Conservation (phyloP, 2,888 invertebrate species). For the Temnothorax unifasciatus region DNA sequence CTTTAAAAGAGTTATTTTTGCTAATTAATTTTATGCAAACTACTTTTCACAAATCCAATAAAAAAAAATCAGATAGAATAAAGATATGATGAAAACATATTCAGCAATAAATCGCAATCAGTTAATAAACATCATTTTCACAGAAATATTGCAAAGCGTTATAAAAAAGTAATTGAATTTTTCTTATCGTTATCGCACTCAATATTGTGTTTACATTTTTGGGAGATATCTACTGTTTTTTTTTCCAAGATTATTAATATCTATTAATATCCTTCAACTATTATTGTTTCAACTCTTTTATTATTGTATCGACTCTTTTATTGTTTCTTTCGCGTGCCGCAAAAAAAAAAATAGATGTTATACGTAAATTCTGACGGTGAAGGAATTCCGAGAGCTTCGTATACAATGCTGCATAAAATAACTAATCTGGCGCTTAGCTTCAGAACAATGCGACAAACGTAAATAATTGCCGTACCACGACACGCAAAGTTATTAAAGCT, state of each 20-base stretch:
- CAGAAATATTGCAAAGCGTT: background rate
- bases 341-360: background rate
- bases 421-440: background rate
- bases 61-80: background rate
- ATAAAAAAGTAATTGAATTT: background rate
- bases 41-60: background rate
- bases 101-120: background rate
- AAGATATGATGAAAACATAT: background rate
- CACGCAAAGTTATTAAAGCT: conserved; percentile 21
- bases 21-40: background rate
- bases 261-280: background rate
- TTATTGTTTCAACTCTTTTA: too few relatives aligned
- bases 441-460: background rate
- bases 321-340: background rate
- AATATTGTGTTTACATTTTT: background rate
- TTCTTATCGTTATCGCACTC: background rate
- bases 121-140: background rate
- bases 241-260: background rate
- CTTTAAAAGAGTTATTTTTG: background rate
- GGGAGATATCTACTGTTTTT: background rate
- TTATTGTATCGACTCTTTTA: too few relatives aligned
- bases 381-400: background rate
- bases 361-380: background rate
- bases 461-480: conserved; percentile 7
- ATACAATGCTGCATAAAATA: background rate